Base-by-base conservation (phyloP, 2,888 invertebrate genomes). In the Cheilosia urbana region DNA sequence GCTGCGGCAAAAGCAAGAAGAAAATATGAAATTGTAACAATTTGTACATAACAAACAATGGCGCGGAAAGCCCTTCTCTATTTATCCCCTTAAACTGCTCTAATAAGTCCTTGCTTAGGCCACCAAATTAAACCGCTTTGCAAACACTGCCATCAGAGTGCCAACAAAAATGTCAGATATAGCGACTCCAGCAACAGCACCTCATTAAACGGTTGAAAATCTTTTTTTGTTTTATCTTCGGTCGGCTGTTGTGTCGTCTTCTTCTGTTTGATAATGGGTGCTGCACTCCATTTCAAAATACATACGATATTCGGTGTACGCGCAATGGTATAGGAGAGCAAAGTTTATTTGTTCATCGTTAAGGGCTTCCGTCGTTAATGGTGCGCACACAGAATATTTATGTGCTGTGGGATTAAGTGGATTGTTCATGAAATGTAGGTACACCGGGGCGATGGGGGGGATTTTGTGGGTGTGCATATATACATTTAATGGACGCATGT, bases 91-190 rank as follows among this genome's bases (percentile, higher is more conserved):
- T 76, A 71, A 68, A 68, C 30, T 24, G 62, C 60, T 68, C 79
- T 58, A 51, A 76, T 63, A 73, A 79, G 65, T 57, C 83, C 60
- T 69, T 58, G 69, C 55, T 62, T 65, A 58, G 69, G 65, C 73
- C 69, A 79, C 75, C 69, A 79, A 84, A 84, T 69, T 69, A 58
- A 79, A 84, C 79, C 79, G 79, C 75, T 78, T 66, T 40, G 58
- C 79, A 84, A 73, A 84, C 69, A 79, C 53, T 51, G 58, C 63
- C 55, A 83, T 68, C 55, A 83, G 73, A 83, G 73, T 62, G 40
- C 40, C 49, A 19, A 60, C 60, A 63, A 76, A 69, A 81, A 76
- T 76, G 57, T 76, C 71, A 65, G 77, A 81, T 76, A 58, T 9
- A 34, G 11, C 11, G 3, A 34, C 11, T 34, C 34, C 37, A 34